phyloP scores from a whole-genome alignment of 2,113 vertebrate species.

The Rutilus rutilus region DNA sequence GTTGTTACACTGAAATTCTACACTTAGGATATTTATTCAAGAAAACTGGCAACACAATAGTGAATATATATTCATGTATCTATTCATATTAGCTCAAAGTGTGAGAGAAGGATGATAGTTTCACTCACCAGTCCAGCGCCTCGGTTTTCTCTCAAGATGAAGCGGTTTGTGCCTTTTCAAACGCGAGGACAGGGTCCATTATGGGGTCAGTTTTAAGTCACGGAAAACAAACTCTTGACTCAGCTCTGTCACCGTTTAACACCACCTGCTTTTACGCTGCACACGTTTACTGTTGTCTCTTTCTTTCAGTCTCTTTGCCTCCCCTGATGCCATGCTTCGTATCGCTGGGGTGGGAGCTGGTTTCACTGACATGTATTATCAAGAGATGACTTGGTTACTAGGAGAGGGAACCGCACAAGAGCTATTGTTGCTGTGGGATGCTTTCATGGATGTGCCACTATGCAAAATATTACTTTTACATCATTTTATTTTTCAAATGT shows the following conservation, averaged over 20 bases:
- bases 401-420: constrained; percentile 55
- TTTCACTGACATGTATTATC: constrained; percentile 71
- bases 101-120: neutral
- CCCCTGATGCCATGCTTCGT: constrained; percentile 41
- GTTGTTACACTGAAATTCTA: neutral
- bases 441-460: neutral
- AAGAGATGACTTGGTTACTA: constrained; percentile 69
- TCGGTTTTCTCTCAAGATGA: neutral
- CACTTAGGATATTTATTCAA: neutral
- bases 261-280: neutral
- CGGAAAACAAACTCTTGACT: neutral
- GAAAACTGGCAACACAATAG: neutral
- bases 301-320: constrained; percentile 42
- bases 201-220: neutral
- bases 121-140: constrained; percentile 34
- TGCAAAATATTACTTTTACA: neutral
- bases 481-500: neutral
- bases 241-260: constrained; percentile 8
- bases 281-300: constrained; percentile 30
- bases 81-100: neutral
- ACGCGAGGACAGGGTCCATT: constrained; percentile 27
- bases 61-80: neutral
- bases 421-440: constrained; percentile 17
- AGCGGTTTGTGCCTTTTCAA: neutral
- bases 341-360: constrained; percentile 49